A percentile compares a stretch with the other conserved stretches of the same genome.
Evolutionary conservation across 2,797 vertebrate species (phyloP).

Genomic region (Malacoctenus gilli): DNA sequence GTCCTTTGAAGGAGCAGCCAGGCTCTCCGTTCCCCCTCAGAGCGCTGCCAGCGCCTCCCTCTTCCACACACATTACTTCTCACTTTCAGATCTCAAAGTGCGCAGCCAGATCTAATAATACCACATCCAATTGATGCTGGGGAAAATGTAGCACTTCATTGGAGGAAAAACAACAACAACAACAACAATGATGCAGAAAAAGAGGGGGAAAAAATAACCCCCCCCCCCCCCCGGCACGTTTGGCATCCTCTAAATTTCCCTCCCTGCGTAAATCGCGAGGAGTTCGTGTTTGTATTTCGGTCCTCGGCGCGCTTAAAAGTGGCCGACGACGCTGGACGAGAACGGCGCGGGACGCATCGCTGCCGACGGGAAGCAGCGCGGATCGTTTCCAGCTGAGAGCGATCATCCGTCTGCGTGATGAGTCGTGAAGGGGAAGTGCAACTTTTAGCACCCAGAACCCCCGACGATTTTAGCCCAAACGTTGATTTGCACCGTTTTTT

Average conservation of each 20-base stretch:
- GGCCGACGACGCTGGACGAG: too few species aligned
- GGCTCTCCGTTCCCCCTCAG: conserved; percentile 47
- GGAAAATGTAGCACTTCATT: conserved; percentile 34
- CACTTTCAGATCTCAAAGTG: conserved; percentile 61
- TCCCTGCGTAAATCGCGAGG: conserved; percentile 20
- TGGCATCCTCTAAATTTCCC: conserved; percentile 31
- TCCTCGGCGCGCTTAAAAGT: conserved; percentile 46
- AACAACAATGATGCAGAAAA: conserved; percentile 14
- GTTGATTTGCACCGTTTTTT: too few species aligned
- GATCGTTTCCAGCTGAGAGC: too few species aligned
- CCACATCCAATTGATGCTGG: conserved; percentile 53
- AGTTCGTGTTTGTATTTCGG: conserved; percentile 20
- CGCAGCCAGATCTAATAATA: conserved; percentile 67
- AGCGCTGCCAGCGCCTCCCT: conserved; percentile 48
- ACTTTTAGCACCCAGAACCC: too few species aligned
- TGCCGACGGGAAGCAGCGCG: too few species aligned
- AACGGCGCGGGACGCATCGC: too few species aligned
- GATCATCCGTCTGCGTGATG: too few species aligned
- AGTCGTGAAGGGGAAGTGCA: too few species aligned
- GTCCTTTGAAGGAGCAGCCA: conserved; percentile 47
- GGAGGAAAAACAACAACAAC: conserved; percentile 6
- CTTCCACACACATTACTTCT: conserved; percentile 53
- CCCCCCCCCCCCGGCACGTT: too few species aligned
- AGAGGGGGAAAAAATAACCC: too few species aligned
- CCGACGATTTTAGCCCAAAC: too few species aligned